These are phyloP conservation scores for human (Homo sapiens) DNA, from an alignment of 2,113 vertebrate species.

Conservation along the genomic window DNA sequence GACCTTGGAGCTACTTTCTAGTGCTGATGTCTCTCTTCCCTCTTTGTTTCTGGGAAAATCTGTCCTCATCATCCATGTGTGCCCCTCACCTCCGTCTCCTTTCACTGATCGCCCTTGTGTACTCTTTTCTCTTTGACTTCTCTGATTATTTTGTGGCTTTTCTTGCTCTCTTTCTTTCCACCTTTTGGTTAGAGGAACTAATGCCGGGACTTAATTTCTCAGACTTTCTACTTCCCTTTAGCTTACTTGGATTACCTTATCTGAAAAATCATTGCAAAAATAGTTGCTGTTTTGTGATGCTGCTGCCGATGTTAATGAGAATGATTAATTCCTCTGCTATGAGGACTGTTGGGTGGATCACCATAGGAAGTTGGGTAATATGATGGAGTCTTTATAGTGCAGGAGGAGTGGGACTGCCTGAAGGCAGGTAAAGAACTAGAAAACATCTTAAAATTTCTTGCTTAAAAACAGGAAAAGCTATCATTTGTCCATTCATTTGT, in stretches of 20 bases:
- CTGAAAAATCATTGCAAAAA: neutral
- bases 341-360: neutral
- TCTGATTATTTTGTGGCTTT: neutral
- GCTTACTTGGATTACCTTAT: neutral
- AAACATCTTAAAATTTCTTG: neutral
- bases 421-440: neutral
- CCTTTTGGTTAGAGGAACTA: neutral
- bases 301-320: neutral
- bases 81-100: neutral
- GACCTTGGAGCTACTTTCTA: neutral
- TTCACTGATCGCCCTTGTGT: too few species aligned
- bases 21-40: neutral
- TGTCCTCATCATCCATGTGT: neutral
- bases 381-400: neutral
- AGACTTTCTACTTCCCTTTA: neutral
- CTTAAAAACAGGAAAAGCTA: constrained; percentile 12
- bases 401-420: neutral
- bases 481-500: neutral
- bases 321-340: neutral
- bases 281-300: neutral
- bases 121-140: neutral
- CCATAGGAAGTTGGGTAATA: neutral
- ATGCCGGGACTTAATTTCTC: neutral
- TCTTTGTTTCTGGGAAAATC: neutral
- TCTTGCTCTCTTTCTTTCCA: neutral